Conservation (phyloP, 2,888 invertebrate genomes). For the Apantesis nais region DNA sequence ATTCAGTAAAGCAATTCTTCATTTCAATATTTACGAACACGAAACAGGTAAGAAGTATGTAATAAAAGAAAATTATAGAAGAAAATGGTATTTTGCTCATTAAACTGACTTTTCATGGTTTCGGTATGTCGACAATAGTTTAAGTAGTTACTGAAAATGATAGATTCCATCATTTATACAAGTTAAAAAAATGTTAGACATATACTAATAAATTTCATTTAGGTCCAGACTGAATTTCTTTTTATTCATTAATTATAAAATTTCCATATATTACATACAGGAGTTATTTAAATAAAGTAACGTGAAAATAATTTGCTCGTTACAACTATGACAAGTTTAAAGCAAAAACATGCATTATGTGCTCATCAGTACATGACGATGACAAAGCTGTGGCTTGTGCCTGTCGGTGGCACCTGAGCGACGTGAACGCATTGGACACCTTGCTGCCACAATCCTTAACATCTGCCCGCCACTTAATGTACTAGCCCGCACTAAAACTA, state of each 20-base stretch:
- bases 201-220: background rate
- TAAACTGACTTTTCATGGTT: background rate
- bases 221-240: background rate
- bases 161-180: background rate
- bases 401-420: constrained; percentile 77
- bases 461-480: constrained; percentile 65
- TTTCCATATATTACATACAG: no score
- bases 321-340: background rate
- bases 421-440: constrained; percentile 74
- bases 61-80: no score
- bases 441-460: constrained; percentile 76
- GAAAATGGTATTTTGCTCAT: background rate
- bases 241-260: no score
- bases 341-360: constrained; percentile 30
- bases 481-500: constrained; percentile 41
- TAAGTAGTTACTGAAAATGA: no score
- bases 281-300: no score
- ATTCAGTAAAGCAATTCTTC: no score
- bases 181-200: background rate
- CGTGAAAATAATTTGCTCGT: background rate
- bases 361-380: constrained; percentile 55
- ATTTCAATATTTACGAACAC: no score
- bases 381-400: constrained; percentile 79
- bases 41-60: no score
- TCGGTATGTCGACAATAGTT: background rate